Percentiles rank a stretch among this genome's conserved stretches.
phyloP scores from a whole-genome alignment of 2,113 vertebrate species.

The Pelodiscus sinensis region DNA sequence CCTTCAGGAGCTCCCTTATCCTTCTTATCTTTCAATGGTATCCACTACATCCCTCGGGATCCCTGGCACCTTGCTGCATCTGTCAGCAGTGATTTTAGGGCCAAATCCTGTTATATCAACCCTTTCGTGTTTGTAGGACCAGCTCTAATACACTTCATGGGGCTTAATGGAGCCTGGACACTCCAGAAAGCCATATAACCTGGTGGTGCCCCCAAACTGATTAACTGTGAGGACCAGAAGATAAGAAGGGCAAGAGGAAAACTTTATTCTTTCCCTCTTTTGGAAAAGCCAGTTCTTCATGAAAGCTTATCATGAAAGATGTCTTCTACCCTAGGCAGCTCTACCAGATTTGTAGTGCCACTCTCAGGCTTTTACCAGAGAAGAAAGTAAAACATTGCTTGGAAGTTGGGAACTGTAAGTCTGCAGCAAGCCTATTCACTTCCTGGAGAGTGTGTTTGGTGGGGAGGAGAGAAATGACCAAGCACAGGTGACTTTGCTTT shows the following conservation, averaged over 20 bases:
- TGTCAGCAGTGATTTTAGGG: not conserved
- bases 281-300: not conserved
- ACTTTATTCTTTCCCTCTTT: not conserved
- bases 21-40: no score
- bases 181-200: not conserved
- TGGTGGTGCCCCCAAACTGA: not conserved
- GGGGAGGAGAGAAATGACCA: not conserved
- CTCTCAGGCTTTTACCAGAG: not conserved
- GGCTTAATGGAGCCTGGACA: not conserved
- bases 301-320: rapidly evolving
- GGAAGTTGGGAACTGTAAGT: not conserved
- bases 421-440: not conserved
- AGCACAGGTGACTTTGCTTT: not conserved
- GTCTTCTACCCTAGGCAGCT: not conserved
- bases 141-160: not conserved
- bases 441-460: not conserved
- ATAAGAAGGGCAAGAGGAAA: not conserved
- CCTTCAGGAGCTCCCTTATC: no score
- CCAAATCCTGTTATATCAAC: not conserved
- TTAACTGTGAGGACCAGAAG: not conserved
- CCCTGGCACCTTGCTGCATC: not conserved
- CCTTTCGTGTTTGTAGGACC: not conserved
- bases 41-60: no score
- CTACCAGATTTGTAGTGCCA: not conserved
- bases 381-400: not conserved